Evolutionary conservation across 2,113 vertebrate genomes (phyloP).

Genomic region (Protomyctophum bolini): DNA sequence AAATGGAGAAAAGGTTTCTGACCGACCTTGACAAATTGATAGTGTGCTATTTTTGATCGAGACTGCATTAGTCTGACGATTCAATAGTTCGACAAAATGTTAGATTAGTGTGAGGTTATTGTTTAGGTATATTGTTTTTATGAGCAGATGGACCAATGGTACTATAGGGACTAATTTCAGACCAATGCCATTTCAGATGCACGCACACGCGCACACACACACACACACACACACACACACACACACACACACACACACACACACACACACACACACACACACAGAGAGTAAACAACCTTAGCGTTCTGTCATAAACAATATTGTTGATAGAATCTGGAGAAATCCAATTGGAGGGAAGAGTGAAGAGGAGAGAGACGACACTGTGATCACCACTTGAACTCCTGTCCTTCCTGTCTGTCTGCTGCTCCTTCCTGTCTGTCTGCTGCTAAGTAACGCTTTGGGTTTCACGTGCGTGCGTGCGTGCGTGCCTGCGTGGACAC

Average conservation of each 20-base stretch:
- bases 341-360: slow-evolving; percentile 13
- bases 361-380: neutral
- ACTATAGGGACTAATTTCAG: no score
- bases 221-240: neutral
- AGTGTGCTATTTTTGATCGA: no score
- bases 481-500: neutral
- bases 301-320: slow-evolving; percentile 7
- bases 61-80: no score
- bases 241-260: slow-evolving; percentile 18
- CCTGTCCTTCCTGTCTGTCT: slow-evolving; percentile 9
- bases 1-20: no score
- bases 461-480: neutral
- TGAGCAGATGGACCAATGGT: no score
- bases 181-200: no score
- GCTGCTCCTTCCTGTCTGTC: slow-evolving; percentile 6
- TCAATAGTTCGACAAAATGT: no score
- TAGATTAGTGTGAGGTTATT: no score
- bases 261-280: slow-evolving; percentile 39
- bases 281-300: slow-evolving; percentile 13
- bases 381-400: slow-evolving; percentile 3
- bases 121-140: no score
- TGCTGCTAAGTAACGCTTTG: neutral
- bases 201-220: no score
- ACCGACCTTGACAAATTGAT: no score
- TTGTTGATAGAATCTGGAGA: slow-evolving; percentile 32